phyloP scores from a whole-genome alignment of 2,888 invertebrate species.

The Orthosia gracilis region DNA sequence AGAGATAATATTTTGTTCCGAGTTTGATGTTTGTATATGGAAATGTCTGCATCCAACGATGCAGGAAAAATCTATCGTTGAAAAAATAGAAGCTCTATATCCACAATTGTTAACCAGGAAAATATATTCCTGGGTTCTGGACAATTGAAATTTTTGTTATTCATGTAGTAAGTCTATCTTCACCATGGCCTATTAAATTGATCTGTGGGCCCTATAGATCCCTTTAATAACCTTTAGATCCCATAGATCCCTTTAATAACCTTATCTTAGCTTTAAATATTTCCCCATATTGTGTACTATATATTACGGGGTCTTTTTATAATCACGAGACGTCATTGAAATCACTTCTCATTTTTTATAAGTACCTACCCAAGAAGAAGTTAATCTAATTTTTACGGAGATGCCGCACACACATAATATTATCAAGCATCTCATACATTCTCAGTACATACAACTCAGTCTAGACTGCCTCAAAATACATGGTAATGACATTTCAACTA shows the following conservation, averaged over 20 bases:
- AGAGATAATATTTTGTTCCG: conserved; percentile 15
- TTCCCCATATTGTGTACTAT: too few relatives aligned
- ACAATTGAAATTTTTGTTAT: not conserved
- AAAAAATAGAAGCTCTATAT: conserved; percentile 19
- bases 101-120: not conserved
- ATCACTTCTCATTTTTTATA: too few relatives aligned
- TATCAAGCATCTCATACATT: not conserved
- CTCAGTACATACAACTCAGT: conserved; percentile 14
- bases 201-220: not conserved
- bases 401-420: not conserved
- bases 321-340: too few relatives aligned
- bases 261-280: too few relatives aligned
- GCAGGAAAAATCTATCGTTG: conserved; percentile 18
- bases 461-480: conserved; percentile 45
- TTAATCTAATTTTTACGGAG: not conserved
- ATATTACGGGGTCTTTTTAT: too few relatives aligned
- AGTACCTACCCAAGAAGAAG: not conserved
- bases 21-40: conserved; percentile 9
- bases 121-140: not conserved
- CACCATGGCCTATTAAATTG: not conserved
- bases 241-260: too few relatives aligned
- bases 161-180: not conserved
- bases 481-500: conserved; percentile 58
- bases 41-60: conserved; percentile 13
- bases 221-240: too few relatives aligned